Percentiles rank a stretch among this genome's conserved stretches.
These are phyloP conservation scores for Orthosia gracilis DNA, from an alignment of 2,888 invertebrate species.

Conservation along the genomic window DNA sequence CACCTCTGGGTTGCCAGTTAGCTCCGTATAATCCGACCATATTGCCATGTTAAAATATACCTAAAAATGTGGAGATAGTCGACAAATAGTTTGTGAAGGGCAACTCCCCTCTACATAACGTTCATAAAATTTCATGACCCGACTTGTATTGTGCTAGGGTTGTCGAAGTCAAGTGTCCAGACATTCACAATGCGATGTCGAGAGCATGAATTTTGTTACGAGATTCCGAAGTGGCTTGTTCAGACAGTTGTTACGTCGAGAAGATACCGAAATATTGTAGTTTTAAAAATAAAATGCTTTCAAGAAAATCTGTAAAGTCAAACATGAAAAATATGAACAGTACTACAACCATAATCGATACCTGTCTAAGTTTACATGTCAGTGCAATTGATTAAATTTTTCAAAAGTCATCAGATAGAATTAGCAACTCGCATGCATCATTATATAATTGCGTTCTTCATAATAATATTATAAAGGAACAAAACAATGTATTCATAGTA, in stretches of 20 bases:
- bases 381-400: background rate
- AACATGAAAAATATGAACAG: background rate
- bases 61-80: constrained; percentile 37
- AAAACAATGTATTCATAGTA: constrained; percentile 12
- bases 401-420: background rate
- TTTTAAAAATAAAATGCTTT: constrained; percentile 9
- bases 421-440: background rate
- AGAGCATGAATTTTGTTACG: constrained; percentile 16
- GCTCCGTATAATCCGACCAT: constrained; percentile 44
- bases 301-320: background rate
- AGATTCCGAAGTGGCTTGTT: constrained; percentile 22
- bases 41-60: constrained; percentile 50
- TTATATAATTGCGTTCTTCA: constrained; percentile 24
- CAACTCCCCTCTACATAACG: constrained; percentile 27
- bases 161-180: constrained; percentile 38
- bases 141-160: constrained; percentile 48
- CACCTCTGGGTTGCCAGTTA: constrained; percentile 45
- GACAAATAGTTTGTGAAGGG: constrained; percentile 56
- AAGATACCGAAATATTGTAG: background rate
- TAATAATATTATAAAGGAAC: constrained; percentile 12
- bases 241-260: constrained; percentile 12
- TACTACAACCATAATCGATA: background rate
- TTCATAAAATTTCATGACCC: constrained; percentile 61
- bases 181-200: constrained; percentile 21
- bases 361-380: background rate